Evolutionary conservation across 2,888 invertebrate genomes (phyloP).

Genomic region (Cephus pulcher): DNA sequence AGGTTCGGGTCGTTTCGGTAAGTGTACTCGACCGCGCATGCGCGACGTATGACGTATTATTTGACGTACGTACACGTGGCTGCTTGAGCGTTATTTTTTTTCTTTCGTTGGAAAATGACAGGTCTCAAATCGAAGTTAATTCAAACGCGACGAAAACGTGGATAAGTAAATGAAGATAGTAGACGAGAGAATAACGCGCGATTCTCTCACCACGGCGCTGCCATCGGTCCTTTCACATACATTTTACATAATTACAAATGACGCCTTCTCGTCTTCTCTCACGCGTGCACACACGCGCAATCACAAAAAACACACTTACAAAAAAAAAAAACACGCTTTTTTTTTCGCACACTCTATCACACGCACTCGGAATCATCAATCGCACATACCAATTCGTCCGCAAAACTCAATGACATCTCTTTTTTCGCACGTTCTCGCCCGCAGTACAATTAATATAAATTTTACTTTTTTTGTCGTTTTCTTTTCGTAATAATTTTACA

Average conservation of each 20-base stretch:
- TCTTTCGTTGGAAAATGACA: not conserved
- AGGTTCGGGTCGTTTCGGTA: not conserved
- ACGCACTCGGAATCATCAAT: slow-evolving; percentile 12
- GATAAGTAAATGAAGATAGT: slow-evolving; percentile 20
- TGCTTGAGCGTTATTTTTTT: not conserved
- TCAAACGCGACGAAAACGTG: not conserved
- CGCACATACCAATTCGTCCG: not conserved
- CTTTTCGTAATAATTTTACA: slow-evolving; percentile 50
- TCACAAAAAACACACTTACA: not conserved
- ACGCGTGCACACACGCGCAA: slow-evolving; percentile 26
- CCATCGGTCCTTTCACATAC: slow-evolving; percentile 39
- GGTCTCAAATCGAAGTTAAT: not conserved
- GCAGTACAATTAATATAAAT: slow-evolving; percentile 38
- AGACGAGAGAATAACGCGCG: slow-evolving; percentile 20
- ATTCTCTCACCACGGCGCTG: slow-evolving; percentile 35
- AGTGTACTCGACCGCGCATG: not conserved
- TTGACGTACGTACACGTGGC: not conserved
- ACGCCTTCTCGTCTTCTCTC: slow-evolving; percentile 30
- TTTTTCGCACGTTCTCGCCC: slow-evolving; percentile 13
- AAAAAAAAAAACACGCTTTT: not conserved
- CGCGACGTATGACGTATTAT: too few relatives aligned
- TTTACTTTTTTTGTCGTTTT: not conserved
- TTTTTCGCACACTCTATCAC: not conserved
- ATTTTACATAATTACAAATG: slow-evolving; percentile 44
- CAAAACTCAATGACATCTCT: not conserved